Base-by-base conservation (phyloP, 2,113 vertebrate species). In the Sisor rabdophorus region DNA sequence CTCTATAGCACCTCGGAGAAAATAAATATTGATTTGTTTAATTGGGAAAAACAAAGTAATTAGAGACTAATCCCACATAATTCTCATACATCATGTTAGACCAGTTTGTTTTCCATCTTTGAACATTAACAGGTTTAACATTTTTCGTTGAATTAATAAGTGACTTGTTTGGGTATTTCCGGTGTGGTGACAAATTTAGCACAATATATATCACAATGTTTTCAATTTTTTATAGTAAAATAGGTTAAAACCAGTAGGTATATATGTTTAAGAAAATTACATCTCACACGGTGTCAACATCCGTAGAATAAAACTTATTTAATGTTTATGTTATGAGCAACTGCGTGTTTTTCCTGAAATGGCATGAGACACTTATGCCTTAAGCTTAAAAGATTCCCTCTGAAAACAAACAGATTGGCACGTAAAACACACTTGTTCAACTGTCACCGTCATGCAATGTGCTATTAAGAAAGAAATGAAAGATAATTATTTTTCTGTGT, bases 31-130 rank as follows among this genome's bases (percentile, higher is more conserved):
- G 17, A 19, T 1, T 28, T 28, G 30, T 30, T 30, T 63, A 32
- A 67, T 69, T 19, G 24, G 55, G 59, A 73, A 8, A 74, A 61
- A 53, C 17, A 15, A 26, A 32, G 48, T 12, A 44, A 78, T 40
- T 50, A 3, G 12, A 9, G 30, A 47, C 36, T 75, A 64, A 71
- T 63, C n/a, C 26, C 32, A 69, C 50, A 63, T 64, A 81, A 12
- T 36, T 40, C 61, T 54, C 11, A 69, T 68, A 28, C 58, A 71
- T 64, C 71, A 59, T 28, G 65, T 64, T 48, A 65, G 44, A 19
- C 52, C 30, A 30, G 30, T 52, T 73, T 63, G 44, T 64, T 24
- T 73, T 22, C 30, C 40, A 32, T 47, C 56, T 40, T 50, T 52
- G 73, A 75, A 32, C 11, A 12, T 26, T 48, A 50, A 55, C 48